Evolutionary conservation across 2,888 invertebrate genomes (phyloP).

Genomic region (Aphodius granarius): DNA sequence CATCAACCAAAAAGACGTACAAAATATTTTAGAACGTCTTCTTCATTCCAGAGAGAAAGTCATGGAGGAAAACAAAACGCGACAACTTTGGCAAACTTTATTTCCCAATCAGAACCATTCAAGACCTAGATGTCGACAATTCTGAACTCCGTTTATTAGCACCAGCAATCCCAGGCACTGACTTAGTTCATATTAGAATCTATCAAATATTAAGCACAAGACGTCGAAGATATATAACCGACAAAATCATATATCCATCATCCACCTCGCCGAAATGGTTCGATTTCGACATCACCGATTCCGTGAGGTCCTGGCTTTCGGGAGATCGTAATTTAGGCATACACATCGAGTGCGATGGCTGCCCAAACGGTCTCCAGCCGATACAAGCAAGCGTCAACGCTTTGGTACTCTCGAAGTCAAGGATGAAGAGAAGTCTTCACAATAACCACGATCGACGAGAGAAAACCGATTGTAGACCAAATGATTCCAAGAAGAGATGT

Average conservation of each 20-base stretch:
- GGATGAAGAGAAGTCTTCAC: conserved; percentile 35
- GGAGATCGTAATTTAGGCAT: conserved; percentile 57
- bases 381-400: conserved; percentile 46
- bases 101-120: conserved; percentile 38
- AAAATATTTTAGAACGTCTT: background rate
- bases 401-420: conserved; percentile 44
- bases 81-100: conserved; percentile 40
- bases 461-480: conserved; percentile 57
- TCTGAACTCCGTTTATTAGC: conserved; percentile 55
- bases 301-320: conserved; percentile 55
- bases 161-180: conserved; percentile 38
- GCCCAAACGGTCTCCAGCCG: conserved; percentile 51
- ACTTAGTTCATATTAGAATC: conserved; percentile 44
- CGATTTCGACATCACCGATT: conserved; percentile 62
- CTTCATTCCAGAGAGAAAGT: conserved; percentile 45
- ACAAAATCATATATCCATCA: conserved; percentile 48
- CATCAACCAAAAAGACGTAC: background rate
- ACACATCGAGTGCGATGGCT: conserved; percentile 59
- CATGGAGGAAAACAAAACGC: conserved; percentile 37
- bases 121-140: conserved; percentile 50
- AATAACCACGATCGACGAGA: conserved; percentile 49
- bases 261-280: conserved; percentile 58
- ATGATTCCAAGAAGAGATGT: conserved; percentile 56
- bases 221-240: conserved; percentile 49
- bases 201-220: conserved; percentile 51